These are phyloP conservation scores for Polyommatus icarus DNA, from an alignment of 2,888 invertebrate species.

Conservation along the genomic window DNA sequence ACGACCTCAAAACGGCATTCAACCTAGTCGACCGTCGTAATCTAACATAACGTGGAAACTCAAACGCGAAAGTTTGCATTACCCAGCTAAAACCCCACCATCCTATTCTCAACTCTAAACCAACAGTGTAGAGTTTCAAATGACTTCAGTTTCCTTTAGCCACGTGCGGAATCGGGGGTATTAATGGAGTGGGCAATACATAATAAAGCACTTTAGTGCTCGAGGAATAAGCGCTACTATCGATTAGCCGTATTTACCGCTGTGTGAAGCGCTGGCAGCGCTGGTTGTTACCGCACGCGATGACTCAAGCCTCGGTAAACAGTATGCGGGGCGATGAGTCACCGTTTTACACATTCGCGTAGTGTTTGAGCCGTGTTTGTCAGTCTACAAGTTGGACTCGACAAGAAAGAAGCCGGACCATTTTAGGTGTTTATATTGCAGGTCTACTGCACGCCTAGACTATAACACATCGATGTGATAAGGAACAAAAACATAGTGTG, in stretches of 20 bases:
- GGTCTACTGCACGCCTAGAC: slow-evolving; percentile 69
- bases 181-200: slow-evolving; percentile 71
- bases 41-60: slow-evolving; percentile 73
- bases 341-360: slow-evolving; percentile 81
- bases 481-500: slow-evolving; percentile 57
- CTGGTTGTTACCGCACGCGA: slow-evolving; percentile 61
- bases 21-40: slow-evolving; percentile 74
- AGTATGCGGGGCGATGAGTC: slow-evolving; percentile 81
- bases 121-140: slow-evolving; percentile 52
- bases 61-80: slow-evolving; percentile 75
- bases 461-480: slow-evolving; percentile 57
- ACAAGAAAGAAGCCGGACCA: slow-evolving; percentile 64
- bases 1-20: slow-evolving; percentile 79
- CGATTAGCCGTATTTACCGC: slow-evolving; percentile 8
- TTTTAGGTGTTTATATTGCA: slow-evolving; percentile 74
- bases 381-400: slow-evolving; percentile 77
- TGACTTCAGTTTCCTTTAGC: slow-evolving; percentile 53
- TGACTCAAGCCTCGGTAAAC: slow-evolving; percentile 81
- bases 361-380: slow-evolving; percentile 79
- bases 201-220: slow-evolving; percentile 68
- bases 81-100: slow-evolving; percentile 43
- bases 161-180: slow-evolving; percentile 78
- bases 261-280: slow-evolving; percentile 63
- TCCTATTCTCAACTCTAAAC: slow-evolving; percentile 30
- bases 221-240: slow-evolving; percentile 44